Evolutionary conservation across 2,113 vertebrate species (phyloP).

Genomic region (Cyrtonyx montezumae): DNA sequence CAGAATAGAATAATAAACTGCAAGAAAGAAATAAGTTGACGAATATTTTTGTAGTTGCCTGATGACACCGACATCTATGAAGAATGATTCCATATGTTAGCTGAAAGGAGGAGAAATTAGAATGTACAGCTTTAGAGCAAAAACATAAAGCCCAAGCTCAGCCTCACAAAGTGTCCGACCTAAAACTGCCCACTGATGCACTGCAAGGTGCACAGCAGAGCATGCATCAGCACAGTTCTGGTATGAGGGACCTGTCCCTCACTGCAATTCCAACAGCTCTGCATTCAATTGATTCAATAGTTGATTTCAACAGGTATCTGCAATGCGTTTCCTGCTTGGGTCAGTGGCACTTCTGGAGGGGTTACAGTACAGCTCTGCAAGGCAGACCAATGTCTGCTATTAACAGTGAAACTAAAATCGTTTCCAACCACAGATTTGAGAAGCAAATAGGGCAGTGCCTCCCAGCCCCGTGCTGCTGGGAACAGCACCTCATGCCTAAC

Average conservation of each 20-base stretch:
- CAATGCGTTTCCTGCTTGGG: background rate
- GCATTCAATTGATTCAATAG: background rate
- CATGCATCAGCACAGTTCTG: rapidly evolving
- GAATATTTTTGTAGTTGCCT: background rate
- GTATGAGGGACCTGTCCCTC: background rate
- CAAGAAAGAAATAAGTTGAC: background rate
- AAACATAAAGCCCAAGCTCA: background rate
- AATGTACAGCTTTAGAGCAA: background rate
- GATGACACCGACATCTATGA: background rate
- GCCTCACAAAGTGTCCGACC: background rate
- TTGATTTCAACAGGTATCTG: background rate
- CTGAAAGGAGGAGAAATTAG: background rate
- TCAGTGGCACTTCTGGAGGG: background rate
- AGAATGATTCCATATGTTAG: background rate
- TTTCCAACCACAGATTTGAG: background rate
- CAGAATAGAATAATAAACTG: background rate
- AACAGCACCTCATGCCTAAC: background rate
- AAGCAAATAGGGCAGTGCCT: background rate
- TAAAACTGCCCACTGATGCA: background rate
- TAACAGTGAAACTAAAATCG: background rate
- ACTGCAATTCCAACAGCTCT: background rate
- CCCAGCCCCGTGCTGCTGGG: background rate
- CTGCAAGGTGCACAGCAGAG: background rate
- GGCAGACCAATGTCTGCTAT: background rate
- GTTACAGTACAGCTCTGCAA: background rate